Evolutionary conservation across 1,140 invertebrate species (phyloP), one percentile per base, ranked within the genome.

Genomic region (Thrips palmi): DNA sequence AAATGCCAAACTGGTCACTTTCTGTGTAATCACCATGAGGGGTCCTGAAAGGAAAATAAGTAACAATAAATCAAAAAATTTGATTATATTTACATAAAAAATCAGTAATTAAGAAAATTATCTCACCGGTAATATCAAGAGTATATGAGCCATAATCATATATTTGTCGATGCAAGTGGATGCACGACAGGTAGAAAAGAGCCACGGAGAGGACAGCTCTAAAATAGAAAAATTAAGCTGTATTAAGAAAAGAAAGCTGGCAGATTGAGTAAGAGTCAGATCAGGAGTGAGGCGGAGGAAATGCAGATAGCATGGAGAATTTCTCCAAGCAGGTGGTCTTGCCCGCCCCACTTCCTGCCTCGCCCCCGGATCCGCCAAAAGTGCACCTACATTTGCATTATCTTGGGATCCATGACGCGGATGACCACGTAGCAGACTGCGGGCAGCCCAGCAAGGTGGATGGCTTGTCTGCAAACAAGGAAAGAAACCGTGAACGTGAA

Each of bases 11-110:
- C 81, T 84, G 20, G 86, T 92, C 7, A 94, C 75, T 62, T 93
- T 91, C 58, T 97, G 89, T 2, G 85, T 88, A 44, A 88, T 80
- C n/a, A 97, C 85, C 93, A 97, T 97, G 44, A 97, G 54, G 33
- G 73, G 91, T 57, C 66, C 86, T 87, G 55, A 27, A 67, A 65
- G 42, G 40, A 48, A 30, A 37, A 19, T 35, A 33, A 25, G 24
- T 31, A 37, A 32, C 17, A 18, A 40, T 19, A 10, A 28, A 25
- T 28, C 22, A 4, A 38, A 39, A 27, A 33, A 29, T 4, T 42
- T 37, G 10, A 24, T 11, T 21, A 23, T 25, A 20, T 5, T 28
- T 24, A 25, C 15, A 37, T 15, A 17, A n/a, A 18, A 12, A 10
- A 38, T 15, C 18, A 21, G 10, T 10, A 33, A 10, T 22, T 23